Evolutionary conservation across 1,140 invertebrate genomes (phyloP).

Genomic region (Gyrodactylus salaris): DNA sequence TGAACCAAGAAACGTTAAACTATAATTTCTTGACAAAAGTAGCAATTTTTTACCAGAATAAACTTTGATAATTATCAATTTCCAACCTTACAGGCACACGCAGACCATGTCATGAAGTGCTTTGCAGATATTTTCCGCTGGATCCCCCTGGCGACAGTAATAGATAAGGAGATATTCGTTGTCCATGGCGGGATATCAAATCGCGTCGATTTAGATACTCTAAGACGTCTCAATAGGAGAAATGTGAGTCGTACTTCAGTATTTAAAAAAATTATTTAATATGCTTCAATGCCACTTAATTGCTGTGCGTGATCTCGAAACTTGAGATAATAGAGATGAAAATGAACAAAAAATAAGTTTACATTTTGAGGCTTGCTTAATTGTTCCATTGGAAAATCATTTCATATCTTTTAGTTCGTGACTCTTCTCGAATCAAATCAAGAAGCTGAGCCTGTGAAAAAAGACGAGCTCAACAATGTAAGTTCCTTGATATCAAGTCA

Average conservation of each 20-base stretch:
- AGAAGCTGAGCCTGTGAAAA: neutral
- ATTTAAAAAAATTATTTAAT: too few relatives aligned
- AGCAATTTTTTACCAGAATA: too few relatives aligned
- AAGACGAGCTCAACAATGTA: neutral
- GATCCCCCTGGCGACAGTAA: constrained; percentile 48
- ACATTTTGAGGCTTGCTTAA: constrained; percentile 12
- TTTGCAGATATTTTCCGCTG: constrained; percentile 55
- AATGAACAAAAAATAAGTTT: too few relatives aligned
- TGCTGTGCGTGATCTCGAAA: too few relatives aligned
- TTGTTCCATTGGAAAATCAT: constrained; percentile 10
- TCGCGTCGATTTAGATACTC: constrained; percentile 36
- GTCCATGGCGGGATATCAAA: constrained; percentile 57
- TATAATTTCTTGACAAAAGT: too few relatives aligned
- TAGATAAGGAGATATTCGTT: constrained; percentile 48
- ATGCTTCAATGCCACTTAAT: too few relatives aligned
- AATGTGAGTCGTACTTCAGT: constrained; percentile 30
- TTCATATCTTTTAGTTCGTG: neutral
- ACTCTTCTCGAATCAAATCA: neutral
- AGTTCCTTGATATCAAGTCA: neutral
- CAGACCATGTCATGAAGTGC: constrained; percentile 15
- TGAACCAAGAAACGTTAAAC: too few relatives aligned
- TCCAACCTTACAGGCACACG: neutral
- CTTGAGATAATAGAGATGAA: too few relatives aligned
- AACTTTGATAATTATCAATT: too few relatives aligned
- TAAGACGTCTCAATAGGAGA: constrained; percentile 36